A percentile compares a stretch with the other conserved stretches of the same genome.
These are phyloP conservation scores for Polypedilum pembai DNA, from an alignment of 1,140 invertebrate species.

Conservation along the genomic window DNA sequence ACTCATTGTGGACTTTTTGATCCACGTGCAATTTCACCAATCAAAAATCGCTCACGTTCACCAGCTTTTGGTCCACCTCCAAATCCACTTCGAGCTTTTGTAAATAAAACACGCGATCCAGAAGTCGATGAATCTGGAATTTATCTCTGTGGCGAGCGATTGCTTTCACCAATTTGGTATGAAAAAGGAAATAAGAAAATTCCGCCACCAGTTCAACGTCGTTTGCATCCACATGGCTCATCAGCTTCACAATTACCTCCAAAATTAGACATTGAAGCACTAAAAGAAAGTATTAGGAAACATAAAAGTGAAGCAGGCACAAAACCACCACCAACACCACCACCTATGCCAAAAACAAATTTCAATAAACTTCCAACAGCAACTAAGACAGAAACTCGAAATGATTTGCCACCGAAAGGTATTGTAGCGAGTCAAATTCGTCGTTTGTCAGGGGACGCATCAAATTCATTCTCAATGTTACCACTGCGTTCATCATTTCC, in stretches of 20 bases:
- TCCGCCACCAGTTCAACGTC: not conserved
- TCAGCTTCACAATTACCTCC: not conserved
- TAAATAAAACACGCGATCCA: conserved; percentile 10
- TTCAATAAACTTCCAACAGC: conserved; percentile 30
- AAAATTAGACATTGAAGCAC: not conserved
- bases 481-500: conserved; percentile 10
- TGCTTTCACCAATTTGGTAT: not conserved
- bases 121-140: conserved; percentile 15
- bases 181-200: conserved; percentile 16
- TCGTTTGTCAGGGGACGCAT: conserved; percentile 36
- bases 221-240: not conserved
- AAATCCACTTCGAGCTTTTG: conserved; percentile 48
- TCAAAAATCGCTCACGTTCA: conserved; percentile 49
- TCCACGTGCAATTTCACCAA: conserved; percentile 47
- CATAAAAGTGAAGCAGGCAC: not conserved
- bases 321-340: not conserved
- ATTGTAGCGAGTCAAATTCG: conserved; percentile 44
- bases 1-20: conserved; percentile 50
- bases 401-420: conserved; percentile 42
- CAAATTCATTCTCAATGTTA: conserved; percentile 10
- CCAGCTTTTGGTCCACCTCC: conserved; percentile 54
- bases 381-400: conserved; percentile 25
- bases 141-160: not conserved
- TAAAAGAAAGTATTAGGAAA: conserved; percentile 13
- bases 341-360: conserved; percentile 11